Evolutionary conservation across 1,140 invertebrate genomes (phyloP).

Genomic region (Cyclina sinensis): DNA sequence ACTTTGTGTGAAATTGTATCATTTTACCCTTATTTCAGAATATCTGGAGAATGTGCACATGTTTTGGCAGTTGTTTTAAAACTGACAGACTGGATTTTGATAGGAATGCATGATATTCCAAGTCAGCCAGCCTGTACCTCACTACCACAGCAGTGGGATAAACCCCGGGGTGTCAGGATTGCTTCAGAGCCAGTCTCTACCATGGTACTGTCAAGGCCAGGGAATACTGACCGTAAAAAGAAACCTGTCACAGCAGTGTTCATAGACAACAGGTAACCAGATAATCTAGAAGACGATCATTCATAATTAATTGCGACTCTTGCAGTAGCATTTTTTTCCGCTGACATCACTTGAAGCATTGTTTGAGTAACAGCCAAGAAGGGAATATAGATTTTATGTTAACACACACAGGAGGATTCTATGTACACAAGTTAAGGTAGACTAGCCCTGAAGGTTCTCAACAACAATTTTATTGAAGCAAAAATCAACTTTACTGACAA

Average conservation of each 20-base stretch:
- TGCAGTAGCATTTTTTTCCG: no score
- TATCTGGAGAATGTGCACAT: background rate
- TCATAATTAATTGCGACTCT: no score
- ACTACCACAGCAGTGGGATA: background rate
- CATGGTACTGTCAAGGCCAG: background rate
- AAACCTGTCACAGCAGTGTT: background rate
- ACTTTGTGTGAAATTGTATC: no score
- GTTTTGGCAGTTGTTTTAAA: background rate
- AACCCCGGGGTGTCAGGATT: background rate
- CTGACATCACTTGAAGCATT: no score
- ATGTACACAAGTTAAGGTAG: no score
- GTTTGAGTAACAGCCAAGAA: no score
- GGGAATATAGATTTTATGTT: no score
- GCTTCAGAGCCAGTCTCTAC: background rate
- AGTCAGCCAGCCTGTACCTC: background rate
- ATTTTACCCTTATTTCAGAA: background rate
- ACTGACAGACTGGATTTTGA: background rate
- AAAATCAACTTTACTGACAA: no score
- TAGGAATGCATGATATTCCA: background rate
- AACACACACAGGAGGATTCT: no score
- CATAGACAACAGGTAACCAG: conserved; percentile 31
- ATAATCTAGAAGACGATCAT: no score
- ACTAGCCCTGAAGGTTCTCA: no score
- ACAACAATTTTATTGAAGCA: no score
- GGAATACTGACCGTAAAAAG: background rate